Conservation (phyloP, 2,797 vertebrate genomes). For the Gambusia yucatana region DNA sequence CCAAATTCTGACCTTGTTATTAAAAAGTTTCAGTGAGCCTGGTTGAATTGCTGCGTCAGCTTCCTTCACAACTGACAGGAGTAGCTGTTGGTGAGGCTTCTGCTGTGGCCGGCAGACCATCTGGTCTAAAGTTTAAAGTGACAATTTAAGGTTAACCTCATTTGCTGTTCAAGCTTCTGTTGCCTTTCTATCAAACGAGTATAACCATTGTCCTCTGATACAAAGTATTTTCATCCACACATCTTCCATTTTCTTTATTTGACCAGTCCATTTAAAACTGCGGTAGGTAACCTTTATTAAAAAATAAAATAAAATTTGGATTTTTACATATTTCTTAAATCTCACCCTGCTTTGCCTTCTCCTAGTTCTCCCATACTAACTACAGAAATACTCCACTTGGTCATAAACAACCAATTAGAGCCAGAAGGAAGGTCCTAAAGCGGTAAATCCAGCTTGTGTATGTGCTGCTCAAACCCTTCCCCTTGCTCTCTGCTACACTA, state of each 20-base stretch:
- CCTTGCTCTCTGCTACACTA: too few relatives aligned
- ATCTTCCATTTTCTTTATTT: neutral
- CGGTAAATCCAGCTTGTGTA: too few relatives aligned
- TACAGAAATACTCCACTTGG: too few relatives aligned
- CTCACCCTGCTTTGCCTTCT: too few relatives aligned
- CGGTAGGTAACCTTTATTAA: too few relatives aligned
- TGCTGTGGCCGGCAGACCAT: neutral
- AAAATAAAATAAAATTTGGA: too few relatives aligned
- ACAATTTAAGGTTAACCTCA: neutral
- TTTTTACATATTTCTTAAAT: too few relatives aligned
- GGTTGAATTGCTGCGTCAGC: neutral
- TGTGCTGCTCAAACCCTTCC: too few relatives aligned
- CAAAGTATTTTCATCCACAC: neutral
- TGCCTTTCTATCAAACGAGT: neutral
- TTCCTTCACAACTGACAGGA: neutral
- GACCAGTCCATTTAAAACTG: neutral
- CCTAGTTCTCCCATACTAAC: too few relatives aligned
- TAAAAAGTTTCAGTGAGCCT: neutral
- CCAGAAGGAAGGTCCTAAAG: too few relatives aligned
- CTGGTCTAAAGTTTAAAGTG: neutral
- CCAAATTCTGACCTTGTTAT: neutral
- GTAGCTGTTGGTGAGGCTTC: neutral
- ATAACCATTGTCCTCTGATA: neutral
- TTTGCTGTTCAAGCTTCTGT: neutral
- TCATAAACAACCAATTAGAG: too few relatives aligned